Evolutionary conservation across 2,797 vertebrate species (phyloP), one percentile per base, ranked within the genome.

Genomic region (Catostomus latipinnis): DNA sequence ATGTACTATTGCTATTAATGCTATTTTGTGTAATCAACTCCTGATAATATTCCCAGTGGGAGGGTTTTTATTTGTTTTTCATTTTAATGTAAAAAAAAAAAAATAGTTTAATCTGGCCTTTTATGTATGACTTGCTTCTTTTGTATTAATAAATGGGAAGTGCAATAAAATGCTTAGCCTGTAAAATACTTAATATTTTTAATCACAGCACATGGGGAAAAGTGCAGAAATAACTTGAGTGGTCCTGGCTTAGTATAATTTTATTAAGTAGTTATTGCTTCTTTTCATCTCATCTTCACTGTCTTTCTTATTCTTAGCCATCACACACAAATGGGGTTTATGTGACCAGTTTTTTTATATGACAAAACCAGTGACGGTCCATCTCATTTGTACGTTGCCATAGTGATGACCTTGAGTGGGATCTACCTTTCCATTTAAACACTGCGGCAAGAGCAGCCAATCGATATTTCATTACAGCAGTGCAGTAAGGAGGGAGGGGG

Each of bases 391-490:
- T 86, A 81, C 69, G 93, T 95, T 94, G 89, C 91, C 89, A 90
- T 94, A 87, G 93, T 71, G 66, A 94, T 93, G 92, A 94, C 94
- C 93, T 94, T 95, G 93, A 88, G 73, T 74, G 49, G 57, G 45
- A 61, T 77, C 86, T 88, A 86, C 56, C 82, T 63, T 57, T 52
- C 52, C 53, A 83, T 89, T 88, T 90, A 87, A 84, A 85, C 82
- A 93, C 91, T 94, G 94, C 92, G 88, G 92, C 92, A 92, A 89
- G 90, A 90, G 88, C 88, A 57, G 88, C 86, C 91, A 90, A 94
- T 95, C 94, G 92, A 95, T 95, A 94, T 92, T 93, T 91, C 92
- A 94, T 94, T 94, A 93, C 92, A 92, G 84, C 86, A 84, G 89
- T 90, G 91, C 87, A 90, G 90, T n/a, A 84, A 83, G 74, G 76